phyloP scores from a whole-genome alignment of 2,113 vertebrate genomes.

The Eubucco bourcierii region DNA sequence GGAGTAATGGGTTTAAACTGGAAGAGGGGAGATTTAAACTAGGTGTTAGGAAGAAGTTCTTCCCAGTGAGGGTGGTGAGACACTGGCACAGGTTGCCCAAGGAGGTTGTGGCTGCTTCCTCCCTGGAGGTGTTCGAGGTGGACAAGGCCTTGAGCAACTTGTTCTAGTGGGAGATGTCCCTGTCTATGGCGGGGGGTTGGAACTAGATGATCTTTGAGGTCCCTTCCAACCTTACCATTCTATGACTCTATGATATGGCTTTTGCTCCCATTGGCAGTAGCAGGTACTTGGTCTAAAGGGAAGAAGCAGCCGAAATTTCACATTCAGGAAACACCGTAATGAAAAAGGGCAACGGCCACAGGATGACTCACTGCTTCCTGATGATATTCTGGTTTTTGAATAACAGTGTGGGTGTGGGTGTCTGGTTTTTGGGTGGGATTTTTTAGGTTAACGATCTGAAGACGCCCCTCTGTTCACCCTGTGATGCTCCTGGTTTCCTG shows the following conservation, averaged over 20 bases:
- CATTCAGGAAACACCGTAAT: not conserved
- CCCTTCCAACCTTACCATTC: no score
- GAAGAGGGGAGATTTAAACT: no score
- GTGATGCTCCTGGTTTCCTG: conserved; percentile 25
- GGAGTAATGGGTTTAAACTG: no score
- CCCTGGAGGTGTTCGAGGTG: no score
- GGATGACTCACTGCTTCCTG: conserved; percentile 48
- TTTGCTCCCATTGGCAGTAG: not conserved
- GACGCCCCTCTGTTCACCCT: not conserved
- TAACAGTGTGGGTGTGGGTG: conserved; percentile 46
- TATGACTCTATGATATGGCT: fast-evolving
- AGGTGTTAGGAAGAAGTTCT: no score
- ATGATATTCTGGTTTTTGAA: conserved; percentile 27
- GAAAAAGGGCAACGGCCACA: not conserved
- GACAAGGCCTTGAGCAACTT: no score
- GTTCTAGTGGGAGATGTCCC: no score
- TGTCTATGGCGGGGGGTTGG: no score
- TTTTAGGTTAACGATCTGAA: conserved; percentile 44
- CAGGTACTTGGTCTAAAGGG: not conserved
- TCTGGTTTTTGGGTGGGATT: conserved; percentile 18
- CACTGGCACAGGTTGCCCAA: no score
- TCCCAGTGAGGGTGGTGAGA: no score
- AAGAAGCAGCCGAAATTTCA: not conserved
- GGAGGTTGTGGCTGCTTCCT: no score
- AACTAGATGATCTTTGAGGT: no score